A percentile compares a stretch with the other conserved stretches of the same genome.
phyloP scores from a whole-genome alignment of 2,113 vertebrate genomes.

The Trachemys scripta region DNA sequence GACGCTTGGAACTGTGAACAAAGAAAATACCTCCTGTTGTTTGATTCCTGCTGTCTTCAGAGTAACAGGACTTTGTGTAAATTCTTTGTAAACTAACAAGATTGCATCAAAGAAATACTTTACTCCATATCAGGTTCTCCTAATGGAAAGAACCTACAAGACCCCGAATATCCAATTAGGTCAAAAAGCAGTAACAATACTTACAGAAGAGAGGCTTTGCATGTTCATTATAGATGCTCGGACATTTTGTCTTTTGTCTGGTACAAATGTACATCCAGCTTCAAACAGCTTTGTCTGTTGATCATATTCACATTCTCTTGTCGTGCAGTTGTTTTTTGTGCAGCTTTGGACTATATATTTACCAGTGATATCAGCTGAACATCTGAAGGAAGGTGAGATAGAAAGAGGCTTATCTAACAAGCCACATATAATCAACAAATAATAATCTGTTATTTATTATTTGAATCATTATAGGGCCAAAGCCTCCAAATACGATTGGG shows the following conservation, averaged over 20 bases:
- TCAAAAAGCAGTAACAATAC: constrained; percentile 33
- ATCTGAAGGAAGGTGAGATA: constrained; percentile 53
- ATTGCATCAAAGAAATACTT: neutral
- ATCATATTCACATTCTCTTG: constrained; percentile 35
- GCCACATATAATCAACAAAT: neutral
- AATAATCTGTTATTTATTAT: neutral
- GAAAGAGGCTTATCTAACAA: neutral
- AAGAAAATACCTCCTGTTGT: neutral
- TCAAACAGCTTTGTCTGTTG: constrained; percentile 47
- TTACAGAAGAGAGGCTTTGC: constrained; percentile 73
- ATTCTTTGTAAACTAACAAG: neutral
- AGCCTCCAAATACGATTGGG: neutral
- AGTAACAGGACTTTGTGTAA: neutral
- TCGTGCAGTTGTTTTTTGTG: neutral
- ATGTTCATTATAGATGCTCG: constrained; percentile 76
- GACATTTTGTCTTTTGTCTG: constrained; percentile 46
- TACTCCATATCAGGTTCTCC: too few relatives aligned
- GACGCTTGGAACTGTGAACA: neutral
- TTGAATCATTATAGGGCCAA: neutral
- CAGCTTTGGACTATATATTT: neutral
- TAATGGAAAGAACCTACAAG: neutral
- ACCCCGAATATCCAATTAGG: too few relatives aligned
- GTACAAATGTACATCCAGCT: constrained; percentile 72
- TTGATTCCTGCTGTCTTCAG: neutral
- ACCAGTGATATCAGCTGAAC: constrained; percentile 64